Base-by-base conservation (phyloP, 35 echinoderm and acorn worm genomes). In the Acanthaster planci region DNA sequence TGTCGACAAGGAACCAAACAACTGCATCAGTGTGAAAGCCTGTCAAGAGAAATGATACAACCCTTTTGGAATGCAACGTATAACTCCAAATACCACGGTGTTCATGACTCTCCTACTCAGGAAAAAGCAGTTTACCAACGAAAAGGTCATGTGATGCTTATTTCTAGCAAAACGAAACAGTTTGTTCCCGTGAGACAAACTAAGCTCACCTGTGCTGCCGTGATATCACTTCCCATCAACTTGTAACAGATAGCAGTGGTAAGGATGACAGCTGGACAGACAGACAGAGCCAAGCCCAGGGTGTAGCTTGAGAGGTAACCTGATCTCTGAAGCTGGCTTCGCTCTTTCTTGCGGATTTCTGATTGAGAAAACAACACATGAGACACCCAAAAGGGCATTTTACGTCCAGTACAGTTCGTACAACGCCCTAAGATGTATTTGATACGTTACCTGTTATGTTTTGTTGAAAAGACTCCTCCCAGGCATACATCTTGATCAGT, bases 401-500 rank as follows among this genome's bases (percentile, higher is more conserved):
- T 15, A 15, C 14, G 14, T 57, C 14, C 55, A 57, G 22, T 57
- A 57, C 14, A 15, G 22, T 22, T 15, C 14, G 22, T 14, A 57
- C 14, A 57, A 15, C 14, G 22, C 14, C 14, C 55, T 57, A 15
- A 15, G 55, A 22, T 57, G 55, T 57, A n/a, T n/a, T n/a, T n/a
- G n/a, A n/a, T n/a, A n/a, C 42, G 4, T 47, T 47, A 47, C 42
- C 42, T 12, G 42, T 47, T 4, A 47, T 4, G 42, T 47, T 47
- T 47, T 47, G 42, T 47, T 47, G 42, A 67, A 93, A 93, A 21
- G 86, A 57, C 23, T 78, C 51, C 42, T 93, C 91, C 91, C 91
- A 93, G 21, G 91, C 91, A 37, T 93, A 93, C 91, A 93, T 93
- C 75, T 93, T 93, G 80, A 93, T 93, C 18, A 93, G 80, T 51